Percentiles rank a stretch among this genome's conserved stretches.
These are phyloP conservation scores for Amiota mariae DNA, from an alignment of 2,888 invertebrate species.

Conservation along the genomic window DNA sequence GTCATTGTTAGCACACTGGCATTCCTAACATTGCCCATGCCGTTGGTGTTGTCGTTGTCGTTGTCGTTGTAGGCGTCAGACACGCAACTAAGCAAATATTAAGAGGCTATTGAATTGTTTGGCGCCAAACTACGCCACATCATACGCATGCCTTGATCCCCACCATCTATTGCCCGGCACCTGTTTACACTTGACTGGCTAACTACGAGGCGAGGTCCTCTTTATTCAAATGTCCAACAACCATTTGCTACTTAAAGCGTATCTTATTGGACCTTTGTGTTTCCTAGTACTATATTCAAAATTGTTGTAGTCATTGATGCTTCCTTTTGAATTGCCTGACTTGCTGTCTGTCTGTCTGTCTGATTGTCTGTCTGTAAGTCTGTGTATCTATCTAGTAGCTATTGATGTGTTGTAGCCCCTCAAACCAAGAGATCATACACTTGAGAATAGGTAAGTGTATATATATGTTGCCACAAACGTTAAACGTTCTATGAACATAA, in stretches of 20 bases:
- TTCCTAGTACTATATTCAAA: not conserved
- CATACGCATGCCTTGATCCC: too few species aligned
- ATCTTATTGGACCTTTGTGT: too few species aligned
- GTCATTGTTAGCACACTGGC: not conserved
- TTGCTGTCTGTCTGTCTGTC: slow-evolving; percentile 34
- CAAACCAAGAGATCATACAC: slow-evolving; percentile 57
- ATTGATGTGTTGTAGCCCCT: slow-evolving; percentile 7
- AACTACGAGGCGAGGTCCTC: too few species aligned
- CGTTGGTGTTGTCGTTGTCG: slow-evolving; percentile 12
- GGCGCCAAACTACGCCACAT: not conserved
- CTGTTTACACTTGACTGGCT: too few species aligned
- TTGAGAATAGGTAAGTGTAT: slow-evolving; percentile 42
- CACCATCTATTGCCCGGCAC: too few species aligned
- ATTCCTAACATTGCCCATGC: not conserved
- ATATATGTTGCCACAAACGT: not conserved
- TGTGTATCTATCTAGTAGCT: too few species aligned
- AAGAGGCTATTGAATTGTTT: slow-evolving; percentile 14
- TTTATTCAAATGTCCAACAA: too few species aligned
- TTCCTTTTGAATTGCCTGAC: slow-evolving; percentile 49
- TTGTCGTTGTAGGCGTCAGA: slow-evolving; percentile 28
- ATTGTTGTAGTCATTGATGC: slow-evolving; percentile 35
- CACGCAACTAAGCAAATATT: slow-evolving; percentile 38
- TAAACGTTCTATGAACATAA: not conserved
- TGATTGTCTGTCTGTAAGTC: too few species aligned
- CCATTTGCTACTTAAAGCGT: too few species aligned